Conservation (phyloP, 1,140 invertebrate genomes). For the Leptopilina clavipes region DNA sequence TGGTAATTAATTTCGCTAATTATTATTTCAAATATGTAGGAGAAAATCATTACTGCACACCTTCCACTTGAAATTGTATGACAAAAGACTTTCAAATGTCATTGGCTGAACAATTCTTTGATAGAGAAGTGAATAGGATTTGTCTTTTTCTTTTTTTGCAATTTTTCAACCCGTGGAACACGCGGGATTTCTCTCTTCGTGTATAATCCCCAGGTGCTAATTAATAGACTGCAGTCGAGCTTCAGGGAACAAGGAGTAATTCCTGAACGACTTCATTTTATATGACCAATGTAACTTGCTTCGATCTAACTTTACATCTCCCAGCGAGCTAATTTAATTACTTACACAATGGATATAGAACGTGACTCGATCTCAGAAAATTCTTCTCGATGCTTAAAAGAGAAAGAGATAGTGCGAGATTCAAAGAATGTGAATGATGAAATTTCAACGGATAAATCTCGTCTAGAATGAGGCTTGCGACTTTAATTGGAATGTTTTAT, state of each 20-base stretch:
- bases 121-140: not conserved
- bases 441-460: not conserved
- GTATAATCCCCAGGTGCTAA: slow-evolving; percentile 17
- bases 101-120: not conserved
- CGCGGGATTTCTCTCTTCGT: not conserved
- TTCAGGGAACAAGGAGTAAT: slow-evolving; percentile 16
- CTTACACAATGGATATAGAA: not conserved
- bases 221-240: not conserved
- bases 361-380: slow-evolving; percentile 2
- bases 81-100: not conserved
- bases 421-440: slow-evolving; percentile 13
- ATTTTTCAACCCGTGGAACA: not conserved
- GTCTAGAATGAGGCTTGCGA: not conserved
- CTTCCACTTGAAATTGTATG: not conserved
- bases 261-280: slow-evolving; percentile 9
- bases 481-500: slow-evolving; percentile 9
- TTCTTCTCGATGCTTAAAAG: not conserved
- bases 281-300: slow-evolving; percentile 25
- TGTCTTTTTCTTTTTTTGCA: not conserved
- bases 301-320: slow-evolving; percentile 22
- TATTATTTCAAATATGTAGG: not conserved
- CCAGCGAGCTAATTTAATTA: slow-evolving; percentile 17
- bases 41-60: not conserved
- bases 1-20: too few relatives aligned
- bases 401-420: not conserved